These are phyloP conservation scores for Hyppa rectilinea DNA, from an alignment of 2,888 invertebrate genomes.

Conservation along the genomic window DNA sequence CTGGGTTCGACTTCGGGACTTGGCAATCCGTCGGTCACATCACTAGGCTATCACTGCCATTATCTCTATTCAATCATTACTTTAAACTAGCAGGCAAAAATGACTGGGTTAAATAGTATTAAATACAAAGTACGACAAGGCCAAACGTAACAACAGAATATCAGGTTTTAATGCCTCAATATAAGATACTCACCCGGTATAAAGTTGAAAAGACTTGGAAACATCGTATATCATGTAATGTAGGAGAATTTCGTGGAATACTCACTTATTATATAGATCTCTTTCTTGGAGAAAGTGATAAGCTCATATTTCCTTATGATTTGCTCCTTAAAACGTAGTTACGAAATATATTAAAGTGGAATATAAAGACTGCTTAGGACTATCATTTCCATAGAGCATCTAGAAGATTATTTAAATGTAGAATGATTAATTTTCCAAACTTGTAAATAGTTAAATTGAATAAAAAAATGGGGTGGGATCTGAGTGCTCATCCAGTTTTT, in stretches of 20 bases:
- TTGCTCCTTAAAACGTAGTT: neutral
- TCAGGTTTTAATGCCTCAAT: neutral
- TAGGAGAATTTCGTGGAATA: constrained; percentile 12
- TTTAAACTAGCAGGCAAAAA: neutral
- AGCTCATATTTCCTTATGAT: constrained; percentile 12
- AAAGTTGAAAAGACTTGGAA: constrained; percentile 1
- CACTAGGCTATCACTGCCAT: too few relatives aligned
- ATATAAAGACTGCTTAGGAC: neutral
- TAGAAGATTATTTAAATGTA: neutral
- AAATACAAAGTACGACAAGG: neutral
- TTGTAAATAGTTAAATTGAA: too few relatives aligned
- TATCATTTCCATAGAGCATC: neutral
- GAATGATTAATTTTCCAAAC: neutral
- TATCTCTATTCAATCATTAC: neutral
- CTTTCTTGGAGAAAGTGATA: constrained; percentile 4
- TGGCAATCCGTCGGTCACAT: too few relatives aligned
- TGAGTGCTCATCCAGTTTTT: too few relatives aligned
- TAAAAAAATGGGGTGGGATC: too few relatives aligned
- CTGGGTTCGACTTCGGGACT: too few relatives aligned
- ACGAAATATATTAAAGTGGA: constrained; percentile 3
- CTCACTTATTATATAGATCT: constrained; percentile 7
- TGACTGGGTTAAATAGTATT: neutral
- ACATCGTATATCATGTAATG: constrained; percentile 10
- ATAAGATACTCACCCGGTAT: neutral
- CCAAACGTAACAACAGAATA: neutral